Evolutionary conservation across 2,888 invertebrate species (phyloP), one percentile per base, ranked within the genome.

Genomic region (Drosophila colorata): DNA sequence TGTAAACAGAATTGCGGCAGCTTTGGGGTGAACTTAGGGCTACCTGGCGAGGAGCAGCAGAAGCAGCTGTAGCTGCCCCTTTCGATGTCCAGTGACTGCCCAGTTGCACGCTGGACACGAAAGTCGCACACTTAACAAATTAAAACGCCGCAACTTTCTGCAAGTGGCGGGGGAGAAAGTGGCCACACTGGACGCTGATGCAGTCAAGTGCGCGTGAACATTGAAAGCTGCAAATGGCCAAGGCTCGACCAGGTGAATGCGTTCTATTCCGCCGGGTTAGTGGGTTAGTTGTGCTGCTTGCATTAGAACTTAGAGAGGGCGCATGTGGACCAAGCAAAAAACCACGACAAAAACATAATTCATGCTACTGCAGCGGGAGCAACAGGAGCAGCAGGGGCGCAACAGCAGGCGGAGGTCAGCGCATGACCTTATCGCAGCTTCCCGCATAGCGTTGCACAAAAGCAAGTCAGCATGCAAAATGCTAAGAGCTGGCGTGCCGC

Each of bases 51-150:
- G 2, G 20, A 3, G 3, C 2, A 3, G 20, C 20, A 3, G 20
- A 3, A 3, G 20, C 4, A 3, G 20, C 20, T 0, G 20, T 0
- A 3, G 20, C 20, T 4, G 20, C 20, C 3, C 20, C 20, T 20
- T 20, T 20, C 4, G 20, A 20, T 20, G 20, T 41, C 44, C 20
- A 13, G 40, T 44, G 48, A 49, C 47, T 20, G 20, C 37, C 44
- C 20, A 13, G 40, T 44, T 52, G 53, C 47, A 55, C 57, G 55
- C 51, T 35, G 69, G 57, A 66, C 51, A 64, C 57, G 61, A 51
- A 35, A 63, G 70, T 82, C 48, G 76, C 75, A 85, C 74, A 75
- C 85, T 89, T 81, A 81, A 78, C 74, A 89, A 85, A 85, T 85
- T 87, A 85, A 89, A 85, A 71, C 57, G 74, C 72, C 74, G 65